Evolutionary conservation across 2,113 vertebrate genomes (phyloP).

Genomic region (Pseudorasbora parva): DNA sequence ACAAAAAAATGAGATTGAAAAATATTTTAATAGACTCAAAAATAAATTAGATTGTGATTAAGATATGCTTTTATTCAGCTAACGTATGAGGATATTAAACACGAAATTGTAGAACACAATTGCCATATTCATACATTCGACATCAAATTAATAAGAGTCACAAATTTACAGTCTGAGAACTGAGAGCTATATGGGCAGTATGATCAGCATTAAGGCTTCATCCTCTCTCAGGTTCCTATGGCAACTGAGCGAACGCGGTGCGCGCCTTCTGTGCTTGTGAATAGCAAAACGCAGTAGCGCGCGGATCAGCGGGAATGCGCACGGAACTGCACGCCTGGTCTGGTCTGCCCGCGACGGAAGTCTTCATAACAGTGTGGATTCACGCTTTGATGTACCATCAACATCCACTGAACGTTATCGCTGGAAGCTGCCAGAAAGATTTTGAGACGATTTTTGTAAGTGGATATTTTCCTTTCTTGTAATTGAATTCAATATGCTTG

Average conservation of each 20-base stretch:
- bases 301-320: background rate
- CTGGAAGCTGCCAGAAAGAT: background rate
- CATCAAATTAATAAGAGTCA: background rate
- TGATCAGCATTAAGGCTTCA: background rate
- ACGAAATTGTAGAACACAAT: background rate
- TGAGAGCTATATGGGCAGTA: background rate
- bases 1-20: too few relatives aligned
- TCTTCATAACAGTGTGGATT: background rate
- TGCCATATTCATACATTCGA: background rate
- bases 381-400: background rate
- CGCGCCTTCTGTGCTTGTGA: background rate
- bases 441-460: background rate
- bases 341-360: background rate
- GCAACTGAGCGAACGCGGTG: background rate
- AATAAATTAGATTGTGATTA: too few relatives aligned
- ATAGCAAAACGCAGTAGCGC: background rate
- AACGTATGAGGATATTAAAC: background rate
- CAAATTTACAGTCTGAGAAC: background rate
- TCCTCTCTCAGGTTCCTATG: background rate
- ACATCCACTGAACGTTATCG: background rate
- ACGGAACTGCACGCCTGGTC: background rate
- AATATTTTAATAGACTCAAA: too few relatives aligned
- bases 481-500: background rate
- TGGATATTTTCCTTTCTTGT: background rate
- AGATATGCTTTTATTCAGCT: too few relatives aligned